Evolutionary conservation across 2,113 vertebrate genomes (phyloP).

Genomic region (Picathartes gymnocephalus): DNA sequence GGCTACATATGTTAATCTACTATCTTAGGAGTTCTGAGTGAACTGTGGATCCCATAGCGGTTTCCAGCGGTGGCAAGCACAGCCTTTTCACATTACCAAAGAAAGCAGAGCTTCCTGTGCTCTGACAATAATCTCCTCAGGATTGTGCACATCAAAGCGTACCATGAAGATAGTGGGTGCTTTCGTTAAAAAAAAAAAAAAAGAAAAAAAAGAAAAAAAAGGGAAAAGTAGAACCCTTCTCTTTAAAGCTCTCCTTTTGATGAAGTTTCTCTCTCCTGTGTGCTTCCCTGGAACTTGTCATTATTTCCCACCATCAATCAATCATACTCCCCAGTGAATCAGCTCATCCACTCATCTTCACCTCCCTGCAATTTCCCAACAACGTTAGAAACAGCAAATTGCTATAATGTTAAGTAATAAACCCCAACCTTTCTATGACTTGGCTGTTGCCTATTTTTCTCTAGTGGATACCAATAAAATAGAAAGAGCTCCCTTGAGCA

Average conservation of each 20-base stretch:
- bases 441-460: conserved; percentile 20
- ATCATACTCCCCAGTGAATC: neutral
- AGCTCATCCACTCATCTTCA: neutral
- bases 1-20: neutral
- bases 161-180: neutral
- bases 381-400: conserved; percentile 12
- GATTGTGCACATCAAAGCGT: neutral
- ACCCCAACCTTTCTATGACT: neutral
- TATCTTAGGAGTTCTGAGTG: neutral
- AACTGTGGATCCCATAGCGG: neutral
- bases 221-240: neutral
- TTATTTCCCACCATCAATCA: neutral
- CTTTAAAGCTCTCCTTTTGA: neutral
- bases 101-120: neutral
- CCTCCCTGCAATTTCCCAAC: neutral
- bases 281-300: neutral
- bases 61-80: neutral
- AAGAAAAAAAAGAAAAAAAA: neutral
- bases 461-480: neutral
- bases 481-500: neutral
- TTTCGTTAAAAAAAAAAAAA: neutral
- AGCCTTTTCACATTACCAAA: neutral
- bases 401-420: conserved; percentile 7
- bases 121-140: neutral
- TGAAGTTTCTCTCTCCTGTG: neutral